A percentile compares a stretch with the other conserved stretches of the same genome.
These are phyloP conservation scores for Carcinoscorpius rotundicauda DNA, from an alignment of 1,140 invertebrate genomes.

Conservation along the genomic window DNA sequence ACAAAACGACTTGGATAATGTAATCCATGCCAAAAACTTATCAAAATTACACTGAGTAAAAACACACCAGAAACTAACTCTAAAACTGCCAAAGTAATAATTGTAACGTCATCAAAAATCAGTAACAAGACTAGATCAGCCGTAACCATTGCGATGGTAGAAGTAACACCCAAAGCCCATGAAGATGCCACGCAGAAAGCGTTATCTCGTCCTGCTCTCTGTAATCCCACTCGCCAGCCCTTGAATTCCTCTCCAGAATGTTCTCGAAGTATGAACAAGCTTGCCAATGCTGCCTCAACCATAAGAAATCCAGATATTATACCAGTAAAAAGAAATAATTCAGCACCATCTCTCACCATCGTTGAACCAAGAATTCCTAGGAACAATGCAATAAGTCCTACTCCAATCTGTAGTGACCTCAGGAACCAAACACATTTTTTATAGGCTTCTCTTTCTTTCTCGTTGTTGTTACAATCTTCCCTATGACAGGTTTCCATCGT, in stretches of 20 bases:
- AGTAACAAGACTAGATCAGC: neutral
- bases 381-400: neutral
- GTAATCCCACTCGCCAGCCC: constrained; percentile 1
- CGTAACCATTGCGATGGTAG: neutral
- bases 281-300: neutral
- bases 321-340: neutral
- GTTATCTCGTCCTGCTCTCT: neutral
- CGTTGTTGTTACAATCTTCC: no score
- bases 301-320: constrained; percentile 1
- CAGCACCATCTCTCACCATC: neutral
- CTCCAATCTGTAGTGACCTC: neutral
- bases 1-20: neutral
- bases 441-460: neutral
- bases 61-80: neutral
- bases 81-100: neutral
- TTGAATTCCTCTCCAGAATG: constrained; percentile 1
- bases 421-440: neutral
- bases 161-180: neutral
- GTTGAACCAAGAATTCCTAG: neutral
- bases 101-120: neutral
- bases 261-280: neutral
- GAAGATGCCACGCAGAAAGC: neutral
- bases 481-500: no score
- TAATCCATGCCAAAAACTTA: neutral
- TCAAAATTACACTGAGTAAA: neutral